These are phyloP conservation scores for Hyperopisus bebe DNA, from an alignment of 2,113 vertebrate species.

Conservation along the genomic window DNA sequence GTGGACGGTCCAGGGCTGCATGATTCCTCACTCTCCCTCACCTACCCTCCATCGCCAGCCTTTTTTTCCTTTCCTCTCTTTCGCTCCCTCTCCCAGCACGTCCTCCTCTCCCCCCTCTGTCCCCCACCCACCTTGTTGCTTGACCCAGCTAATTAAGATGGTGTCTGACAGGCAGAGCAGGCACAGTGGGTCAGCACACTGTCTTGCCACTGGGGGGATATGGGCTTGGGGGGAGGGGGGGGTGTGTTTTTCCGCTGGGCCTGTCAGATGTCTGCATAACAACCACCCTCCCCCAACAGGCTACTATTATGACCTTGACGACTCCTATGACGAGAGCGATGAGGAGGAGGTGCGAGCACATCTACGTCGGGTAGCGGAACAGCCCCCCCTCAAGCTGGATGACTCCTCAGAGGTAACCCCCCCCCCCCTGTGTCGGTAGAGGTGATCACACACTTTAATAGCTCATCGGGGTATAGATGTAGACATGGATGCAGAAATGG, in stretches of 20 bases:
- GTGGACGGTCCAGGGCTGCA: background rate
- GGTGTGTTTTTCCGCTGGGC: background rate
- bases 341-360: constrained; percentile 94
- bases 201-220: background rate
- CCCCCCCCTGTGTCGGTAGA: background rate
- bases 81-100: background rate
- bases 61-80: background rate
- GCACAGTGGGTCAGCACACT: background rate
- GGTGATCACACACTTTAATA: background rate
- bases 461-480: background rate
- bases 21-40: background rate
- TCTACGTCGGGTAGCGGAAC: constrained; percentile 85
- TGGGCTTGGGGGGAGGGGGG: background rate
- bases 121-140: background rate
- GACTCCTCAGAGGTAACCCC: constrained; percentile 80
- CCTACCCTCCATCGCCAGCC: background rate
- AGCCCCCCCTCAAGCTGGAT: constrained; percentile 90
- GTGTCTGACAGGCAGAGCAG: constrained; percentile 12
- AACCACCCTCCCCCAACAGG: constrained; percentile 54
- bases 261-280: background rate
- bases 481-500: background rate
- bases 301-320: constrained; percentile 95
- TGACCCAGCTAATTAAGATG: constrained; percentile 21
- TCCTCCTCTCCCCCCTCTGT: background rate
- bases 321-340: constrained; percentile 94